These are phyloP conservation scores for Xestobium rufovillosum DNA, from an alignment of 2,888 invertebrate species.

Conservation along the genomic window DNA sequence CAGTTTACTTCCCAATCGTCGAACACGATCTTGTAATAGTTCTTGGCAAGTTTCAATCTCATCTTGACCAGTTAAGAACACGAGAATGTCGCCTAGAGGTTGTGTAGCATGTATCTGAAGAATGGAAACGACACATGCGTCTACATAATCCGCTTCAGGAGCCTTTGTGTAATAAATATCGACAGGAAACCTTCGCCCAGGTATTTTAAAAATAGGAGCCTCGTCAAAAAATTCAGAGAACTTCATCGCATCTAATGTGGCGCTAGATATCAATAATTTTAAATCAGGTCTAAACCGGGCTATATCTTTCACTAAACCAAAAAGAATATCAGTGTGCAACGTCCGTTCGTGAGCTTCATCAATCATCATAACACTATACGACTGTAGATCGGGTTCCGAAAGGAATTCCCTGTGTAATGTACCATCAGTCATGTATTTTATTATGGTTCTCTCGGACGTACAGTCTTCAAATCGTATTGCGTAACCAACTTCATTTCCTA, in stretches of 20 bases:
- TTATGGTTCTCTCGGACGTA: conserved; percentile 90
- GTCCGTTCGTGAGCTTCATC: conserved; percentile 99
- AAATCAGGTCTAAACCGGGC: conserved; percentile 87
- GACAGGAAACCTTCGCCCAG: conserved; percentile 90
- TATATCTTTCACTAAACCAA: conserved; percentile 95
- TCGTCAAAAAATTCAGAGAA: conserved; percentile 98
- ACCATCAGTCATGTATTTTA: conserved; percentile 99
- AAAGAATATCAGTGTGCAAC: conserved; percentile 94
- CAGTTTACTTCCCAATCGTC: conserved; percentile 87
- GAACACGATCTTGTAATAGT: conserved; percentile 80
- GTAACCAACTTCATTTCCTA: conserved; percentile 87
- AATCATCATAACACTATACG: conserved; percentile 97
- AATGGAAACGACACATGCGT: conserved; percentile 95
- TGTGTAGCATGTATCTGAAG: conserved; percentile 98
- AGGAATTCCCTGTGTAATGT: conserved; percentile 95
- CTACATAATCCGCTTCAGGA: conserved; percentile 97
- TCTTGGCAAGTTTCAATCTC: conserved; percentile 88
- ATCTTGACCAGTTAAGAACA: conserved; percentile 92
- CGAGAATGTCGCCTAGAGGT: conserved; percentile 90
- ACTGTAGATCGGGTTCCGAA: conserved; percentile 90
- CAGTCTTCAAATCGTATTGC: conserved; percentile 98
- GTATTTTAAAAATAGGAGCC: conserved; percentile 95
- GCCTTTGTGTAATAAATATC: conserved; percentile 99
- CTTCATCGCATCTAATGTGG: conserved; percentile 96
- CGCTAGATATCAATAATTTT: conserved; percentile 94